These are phyloP conservation scores for Sialia sialis DNA, from an alignment of 2,113 vertebrate species.

Conservation along the genomic window DNA sequence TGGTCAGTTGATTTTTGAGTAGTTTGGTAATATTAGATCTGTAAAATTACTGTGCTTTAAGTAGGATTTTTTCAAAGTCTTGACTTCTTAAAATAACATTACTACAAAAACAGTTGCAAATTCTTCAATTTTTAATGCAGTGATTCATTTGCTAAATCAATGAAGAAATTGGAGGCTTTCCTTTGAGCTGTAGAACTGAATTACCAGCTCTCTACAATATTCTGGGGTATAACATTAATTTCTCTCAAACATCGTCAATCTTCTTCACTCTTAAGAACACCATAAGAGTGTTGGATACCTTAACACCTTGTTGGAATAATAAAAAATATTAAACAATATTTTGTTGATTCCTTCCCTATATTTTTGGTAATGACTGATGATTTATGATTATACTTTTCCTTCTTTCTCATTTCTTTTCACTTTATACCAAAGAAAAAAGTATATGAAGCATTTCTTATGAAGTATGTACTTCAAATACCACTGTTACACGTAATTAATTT, in stretches of 20 bases:
- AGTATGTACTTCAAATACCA: background rate
- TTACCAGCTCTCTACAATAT: background rate
- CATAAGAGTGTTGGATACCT: background rate
- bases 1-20: background rate
- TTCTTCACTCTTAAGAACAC: background rate
- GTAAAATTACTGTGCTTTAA: background rate
- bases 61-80: background rate
- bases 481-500: background rate
- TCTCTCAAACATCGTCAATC: background rate
- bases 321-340: background rate
- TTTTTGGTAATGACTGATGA: background rate
- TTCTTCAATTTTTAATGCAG: background rate
- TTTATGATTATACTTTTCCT: background rate
- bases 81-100: background rate
- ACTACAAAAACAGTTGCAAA: background rate
- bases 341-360: background rate
- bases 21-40: background rate
- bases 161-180: background rate
- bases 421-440: background rate
- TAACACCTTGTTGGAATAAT: background rate
- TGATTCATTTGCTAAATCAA: background rate
- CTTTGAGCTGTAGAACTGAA: background rate
- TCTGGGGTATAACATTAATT: background rate
- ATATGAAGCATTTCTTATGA: background rate
- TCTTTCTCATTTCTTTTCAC: background rate